phyloP scores from a whole-genome alignment of 1,140 invertebrate species.

The Trachymyrmex cornetzi region DNA sequence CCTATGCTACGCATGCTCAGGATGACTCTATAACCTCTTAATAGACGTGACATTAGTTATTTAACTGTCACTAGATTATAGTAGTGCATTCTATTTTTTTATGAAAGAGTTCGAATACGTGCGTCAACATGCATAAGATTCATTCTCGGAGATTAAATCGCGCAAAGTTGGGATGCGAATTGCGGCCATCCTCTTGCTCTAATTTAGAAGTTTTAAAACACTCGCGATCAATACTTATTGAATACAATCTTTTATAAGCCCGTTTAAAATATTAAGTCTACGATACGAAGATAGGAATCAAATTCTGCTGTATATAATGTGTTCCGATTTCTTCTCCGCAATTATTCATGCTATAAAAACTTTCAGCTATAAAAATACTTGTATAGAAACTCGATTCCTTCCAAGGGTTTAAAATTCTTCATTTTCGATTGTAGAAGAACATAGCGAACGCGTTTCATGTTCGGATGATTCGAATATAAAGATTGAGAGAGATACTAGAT shows the following conservation, averaged over 20 bases:
- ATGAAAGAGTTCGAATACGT: background rate
- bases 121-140: background rate
- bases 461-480: slow-evolving; percentile 10
- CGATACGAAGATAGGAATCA: slow-evolving; percentile 5
- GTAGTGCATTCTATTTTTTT: slow-evolving; percentile 19
- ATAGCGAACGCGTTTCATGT: background rate
- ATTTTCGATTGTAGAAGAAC: background rate
- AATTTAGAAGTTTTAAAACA: slow-evolving; percentile 28
- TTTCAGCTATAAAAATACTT: slow-evolving; percentile 14
- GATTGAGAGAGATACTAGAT: background rate
- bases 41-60: slow-evolving; percentile 36
- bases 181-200: slow-evolving; percentile 8
- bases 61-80: slow-evolving; percentile 27
- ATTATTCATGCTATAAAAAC: slow-evolving; percentile 15
- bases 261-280: slow-evolving; percentile 24
- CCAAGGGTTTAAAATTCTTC: background rate
- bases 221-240: slow-evolving; percentile 29
- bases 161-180: background rate
- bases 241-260: background rate
- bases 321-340: slow-evolving; percentile 13
- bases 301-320: background rate
- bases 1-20: too few species aligned
- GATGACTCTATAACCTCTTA: slow-evolving; percentile 36
- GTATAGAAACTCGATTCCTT: slow-evolving; percentile 4
- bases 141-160: slow-evolving; percentile 23